Evolutionary conservation across 1,140 invertebrate species (phyloP).

Genomic region (Drosophila mojavensis): DNA sequence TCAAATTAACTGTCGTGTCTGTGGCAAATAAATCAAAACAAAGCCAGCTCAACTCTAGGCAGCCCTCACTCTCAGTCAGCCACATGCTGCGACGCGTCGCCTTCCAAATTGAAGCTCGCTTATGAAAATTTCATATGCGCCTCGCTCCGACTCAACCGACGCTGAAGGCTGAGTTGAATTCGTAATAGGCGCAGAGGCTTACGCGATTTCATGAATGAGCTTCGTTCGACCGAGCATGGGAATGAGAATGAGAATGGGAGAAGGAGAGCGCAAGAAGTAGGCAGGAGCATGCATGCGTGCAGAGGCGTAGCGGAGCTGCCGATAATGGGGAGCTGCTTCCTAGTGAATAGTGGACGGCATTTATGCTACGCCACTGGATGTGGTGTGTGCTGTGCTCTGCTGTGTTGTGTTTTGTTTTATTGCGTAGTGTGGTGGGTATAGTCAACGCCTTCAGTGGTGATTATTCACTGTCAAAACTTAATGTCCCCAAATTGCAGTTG

Average conservation of each 20-base stretch:
- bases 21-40: conserved; percentile 83
- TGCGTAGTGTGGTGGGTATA: conserved; percentile 36
- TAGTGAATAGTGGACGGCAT: too few species aligned
- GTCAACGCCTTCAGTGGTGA: conserved; percentile 75
- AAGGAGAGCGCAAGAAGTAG: background rate
- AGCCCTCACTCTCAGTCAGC: conserved; percentile 7
- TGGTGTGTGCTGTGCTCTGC: too few species aligned
- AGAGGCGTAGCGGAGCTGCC: too few species aligned
- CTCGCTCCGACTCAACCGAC: conserved; percentile 3
- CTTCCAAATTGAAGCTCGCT: conserved; percentile 50
- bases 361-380: too few species aligned
- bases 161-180: conserved; percentile 74
- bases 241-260: background rate
- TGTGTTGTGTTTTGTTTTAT: conserved; percentile 5
- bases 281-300: background rate
- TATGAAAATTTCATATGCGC: conserved; percentile 73
- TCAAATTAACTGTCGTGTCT: conserved; percentile 84
- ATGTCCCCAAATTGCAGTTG: conserved; percentile 79
- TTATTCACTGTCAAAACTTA: conserved; percentile 78
- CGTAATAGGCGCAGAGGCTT: conserved; percentile 70
- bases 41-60: conserved; percentile 47
- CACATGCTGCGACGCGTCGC: conserved; percentile 5
- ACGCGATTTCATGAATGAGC: conserved; percentile 65
- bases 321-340: too few species aligned
- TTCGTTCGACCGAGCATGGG: background rate